phyloP scores from a whole-genome alignment of 2,888 invertebrate species.

The Xanthostigma xanthostigma region DNA sequence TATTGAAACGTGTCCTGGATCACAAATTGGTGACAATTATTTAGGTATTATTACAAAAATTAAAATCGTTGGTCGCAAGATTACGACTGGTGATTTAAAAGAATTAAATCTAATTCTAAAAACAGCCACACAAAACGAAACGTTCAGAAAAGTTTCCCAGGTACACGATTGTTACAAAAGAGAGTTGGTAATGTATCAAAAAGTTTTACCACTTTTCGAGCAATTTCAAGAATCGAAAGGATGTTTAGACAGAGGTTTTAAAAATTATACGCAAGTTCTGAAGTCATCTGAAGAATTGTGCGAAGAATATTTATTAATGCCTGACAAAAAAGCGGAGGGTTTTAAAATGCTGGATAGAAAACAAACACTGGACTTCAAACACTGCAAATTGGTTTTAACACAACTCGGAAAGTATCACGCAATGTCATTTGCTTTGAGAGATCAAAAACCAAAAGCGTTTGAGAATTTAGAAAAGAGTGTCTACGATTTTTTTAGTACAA shows the following conservation, averaged over 20 bases:
- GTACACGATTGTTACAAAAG: conserved; percentile 15
- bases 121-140: conserved; percentile 14
- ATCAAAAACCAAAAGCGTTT: conserved; percentile 16
- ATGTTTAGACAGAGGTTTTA: too few relatives aligned
- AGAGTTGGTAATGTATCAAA: conserved; percentile 19
- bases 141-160: conserved; percentile 13
- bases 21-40: conserved; percentile 11
- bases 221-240: conserved; percentile 12
- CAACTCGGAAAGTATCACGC: conserved; percentile 22
- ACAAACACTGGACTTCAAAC: conserved; percentile 17
- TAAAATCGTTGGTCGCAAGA: neutral
- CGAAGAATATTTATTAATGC: neutral
- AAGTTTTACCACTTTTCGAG: conserved; percentile 15
- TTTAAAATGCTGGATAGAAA: conserved; percentile 1
- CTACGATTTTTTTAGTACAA: conserved; percentile 12
- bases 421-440: conserved; percentile 18
- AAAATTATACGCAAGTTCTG: too few relatives aligned
- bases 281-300: too few relatives aligned
- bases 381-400: conserved; percentile 16
- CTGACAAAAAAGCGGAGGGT: neutral
- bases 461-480: conserved; percentile 10
- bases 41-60: conserved; percentile 12
- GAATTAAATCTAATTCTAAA: conserved; percentile 18
- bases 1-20: too few relatives aligned
- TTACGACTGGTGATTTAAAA: neutral